Base-by-base conservation (phyloP, 1,140 invertebrate species). In the Rhagoletis pomonella region DNA sequence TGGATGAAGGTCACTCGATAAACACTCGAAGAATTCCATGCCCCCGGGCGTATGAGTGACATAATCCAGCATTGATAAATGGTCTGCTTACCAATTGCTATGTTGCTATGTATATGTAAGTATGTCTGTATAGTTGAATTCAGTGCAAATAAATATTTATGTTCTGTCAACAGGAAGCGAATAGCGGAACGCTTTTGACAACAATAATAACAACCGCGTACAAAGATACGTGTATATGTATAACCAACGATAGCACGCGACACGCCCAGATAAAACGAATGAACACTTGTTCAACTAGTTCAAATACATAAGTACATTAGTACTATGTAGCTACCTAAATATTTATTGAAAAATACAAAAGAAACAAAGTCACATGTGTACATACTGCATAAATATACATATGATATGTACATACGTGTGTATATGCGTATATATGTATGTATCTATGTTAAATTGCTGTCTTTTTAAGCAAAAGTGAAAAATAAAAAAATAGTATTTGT, bases 1-100 rank as follows among this genome's bases (percentile, higher is more conserved):
- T 17, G 67, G 42, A 42, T 6, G 67, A 73, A 47, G 67, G 39
- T 12, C 67, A n/a, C 39, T 44, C 39, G 10, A 12, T 10, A 39
- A 29, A 42, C 39, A 73, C 60, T 4, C 58, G 12, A 12, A 67
- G 42, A 73, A 44, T 14, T 73, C 9, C 50, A 7, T 44, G 10
- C 67, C 39, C 67, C 67, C 14, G 42, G 39, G 67, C 67, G 67
- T 73, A 73, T 73, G 67, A 73, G 67, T 73, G 67, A 73, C 67
- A 44, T 73, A n/a, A 73, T 29, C 42, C 4, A n/a, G 4, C 10
- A 10, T 17, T 73, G 67, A 73, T 44, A 62, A 62, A 17, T 62
- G 10, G 9, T 62, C 17, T 62, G 39, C 39, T 73, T 73, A 29
- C 29, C 29, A 29, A 29, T 29, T 29, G 29, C 29, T 29, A 29